Evolutionary conservation across 2,888 invertebrate genomes (phyloP).

Genomic region (Drosophila sordidapex): DNA sequence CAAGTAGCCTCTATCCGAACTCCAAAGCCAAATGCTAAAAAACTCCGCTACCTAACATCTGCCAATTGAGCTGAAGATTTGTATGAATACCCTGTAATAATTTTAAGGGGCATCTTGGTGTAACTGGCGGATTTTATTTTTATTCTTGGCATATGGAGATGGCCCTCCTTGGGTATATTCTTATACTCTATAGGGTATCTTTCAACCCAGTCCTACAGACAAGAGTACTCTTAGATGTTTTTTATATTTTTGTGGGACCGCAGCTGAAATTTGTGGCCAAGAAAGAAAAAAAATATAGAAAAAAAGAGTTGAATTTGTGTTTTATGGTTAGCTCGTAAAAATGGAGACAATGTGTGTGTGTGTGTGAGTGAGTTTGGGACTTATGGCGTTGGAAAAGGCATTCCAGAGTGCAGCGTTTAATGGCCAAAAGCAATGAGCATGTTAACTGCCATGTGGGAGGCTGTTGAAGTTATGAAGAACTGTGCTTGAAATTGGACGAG

Average conservation of each 20-base stretch:
- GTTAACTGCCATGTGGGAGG: slow-evolving; percentile 54
- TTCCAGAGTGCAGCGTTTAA: slow-evolving; percentile 63
- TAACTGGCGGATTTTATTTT: background rate
- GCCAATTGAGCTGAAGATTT: slow-evolving; percentile 50
- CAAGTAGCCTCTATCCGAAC: slow-evolving; percentile 67
- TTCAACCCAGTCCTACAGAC: background rate
- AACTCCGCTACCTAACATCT: slow-evolving; percentile 41
- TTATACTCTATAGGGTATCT: background rate
- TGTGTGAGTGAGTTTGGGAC: slow-evolving; percentile 28
- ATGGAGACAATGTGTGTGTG: slow-evolving; percentile 34
- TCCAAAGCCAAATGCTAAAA: slow-evolving; percentile 27
- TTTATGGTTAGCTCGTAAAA: slow-evolving; percentile 54
- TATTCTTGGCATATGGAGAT: background rate
- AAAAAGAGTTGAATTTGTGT: slow-evolving; percentile 47
- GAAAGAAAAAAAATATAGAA: slow-evolving; percentile 1
- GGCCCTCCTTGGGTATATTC: background rate
- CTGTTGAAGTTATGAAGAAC: slow-evolving; percentile 37
- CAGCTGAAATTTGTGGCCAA: slow-evolving; percentile 38
- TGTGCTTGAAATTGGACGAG: background rate
- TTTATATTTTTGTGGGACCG: slow-evolving; percentile 17
- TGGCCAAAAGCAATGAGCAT: slow-evolving; percentile 46
- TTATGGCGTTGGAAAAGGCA: slow-evolving; percentile 65
- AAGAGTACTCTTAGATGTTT: slow-evolving; percentile 4
- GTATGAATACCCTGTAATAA: slow-evolving; percentile 2
- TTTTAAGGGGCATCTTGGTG: background rate